Percentiles rank a stretch among this genome's conserved stretches.
phyloP scores from a whole-genome alignment of 2,797 vertebrate genomes.

The Pelobates cultripes region DNA sequence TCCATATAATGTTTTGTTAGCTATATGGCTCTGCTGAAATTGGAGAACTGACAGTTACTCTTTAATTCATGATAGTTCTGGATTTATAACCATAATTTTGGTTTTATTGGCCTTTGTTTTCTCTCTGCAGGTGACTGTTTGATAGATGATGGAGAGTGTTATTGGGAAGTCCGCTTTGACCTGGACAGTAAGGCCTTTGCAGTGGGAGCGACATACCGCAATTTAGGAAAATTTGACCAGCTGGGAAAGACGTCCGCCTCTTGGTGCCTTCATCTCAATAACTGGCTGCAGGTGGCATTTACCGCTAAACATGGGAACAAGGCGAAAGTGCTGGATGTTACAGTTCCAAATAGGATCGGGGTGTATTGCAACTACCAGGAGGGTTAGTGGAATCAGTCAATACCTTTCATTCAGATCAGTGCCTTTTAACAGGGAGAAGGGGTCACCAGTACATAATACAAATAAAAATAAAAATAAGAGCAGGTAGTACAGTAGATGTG shows the following conservation, averaged over 20 bases:
- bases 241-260: conserved; percentile 88
- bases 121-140: conserved; percentile 80
- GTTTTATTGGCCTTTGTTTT: not conserved
- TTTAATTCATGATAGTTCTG: no score
- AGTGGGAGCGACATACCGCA: conserved; percentile 85
- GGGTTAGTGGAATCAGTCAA: conserved; percentile 68
- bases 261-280: conserved; percentile 96
- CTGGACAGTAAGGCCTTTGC: conserved; percentile 94
- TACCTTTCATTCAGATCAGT: no score
- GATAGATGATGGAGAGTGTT: conserved; percentile 89
- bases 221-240: conserved; percentile 91
- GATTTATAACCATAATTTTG: no score
- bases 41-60: no score
- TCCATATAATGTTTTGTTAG: no score
- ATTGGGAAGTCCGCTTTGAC: conserved; percentile 93
- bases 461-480: no score
- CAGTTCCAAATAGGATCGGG: conserved; percentile 87
- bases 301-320: conserved; percentile 97
- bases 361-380: conserved; percentile 91
- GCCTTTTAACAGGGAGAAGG: no score
- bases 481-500: no score
- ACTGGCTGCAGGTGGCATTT: conserved; percentile 97
- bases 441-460: no score
- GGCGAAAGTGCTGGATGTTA: conserved; percentile 85
- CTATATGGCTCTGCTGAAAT: no score